Percentiles rank a stretch among this genome's conserved stretches.
Conservation (phyloP, 2,888 invertebrate genomes). For the Coenonympha glycerion region DNA sequence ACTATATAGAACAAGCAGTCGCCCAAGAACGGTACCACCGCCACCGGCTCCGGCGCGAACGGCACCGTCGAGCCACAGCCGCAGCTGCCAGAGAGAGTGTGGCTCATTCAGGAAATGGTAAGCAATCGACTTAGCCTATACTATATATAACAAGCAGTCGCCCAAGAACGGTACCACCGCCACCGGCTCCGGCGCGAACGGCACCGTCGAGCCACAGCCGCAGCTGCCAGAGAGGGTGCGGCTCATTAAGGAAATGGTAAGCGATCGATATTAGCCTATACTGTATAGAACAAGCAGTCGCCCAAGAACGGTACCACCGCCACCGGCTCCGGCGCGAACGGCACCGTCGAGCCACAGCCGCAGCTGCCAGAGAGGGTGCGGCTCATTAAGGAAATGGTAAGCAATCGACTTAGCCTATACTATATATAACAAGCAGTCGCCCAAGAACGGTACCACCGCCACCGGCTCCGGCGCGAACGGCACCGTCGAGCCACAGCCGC, state of each 20-base stretch:
- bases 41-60: conserved; percentile 27
- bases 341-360: conserved; percentile 25
- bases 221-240: conserved; percentile 75
- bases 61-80: conserved; percentile 24
- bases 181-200: conserved; percentile 27
- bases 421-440: conserved; percentile 34
- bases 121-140: too few species aligned
- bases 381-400: conserved; percentile 78
- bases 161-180: conserved; percentile 38
- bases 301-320: conserved; percentile 38
- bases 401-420: too few species aligned
- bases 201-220: conserved; percentile 25
- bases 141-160: conserved; percentile 35
- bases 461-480: conserved; percentile 28
- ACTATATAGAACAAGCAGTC: conserved; percentile 37
- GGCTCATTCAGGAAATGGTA: conserved; percentile 79
- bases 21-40: conserved; percentile 37
- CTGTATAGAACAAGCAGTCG: conserved; percentile 35
- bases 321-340: conserved; percentile 27
- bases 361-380: conserved; percentile 75
- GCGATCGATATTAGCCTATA: too few species aligned
- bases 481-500: conserved; percentile 28
- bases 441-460: conserved; percentile 38
- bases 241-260: conserved; percentile 78
- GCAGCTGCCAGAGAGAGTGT: conserved; percentile 72